A percentile compares a stretch with the other conserved stretches of the same genome.
Conservation (phyloP, 2,888 invertebrate genomes). For the Mechanitis messenoides region DNA sequence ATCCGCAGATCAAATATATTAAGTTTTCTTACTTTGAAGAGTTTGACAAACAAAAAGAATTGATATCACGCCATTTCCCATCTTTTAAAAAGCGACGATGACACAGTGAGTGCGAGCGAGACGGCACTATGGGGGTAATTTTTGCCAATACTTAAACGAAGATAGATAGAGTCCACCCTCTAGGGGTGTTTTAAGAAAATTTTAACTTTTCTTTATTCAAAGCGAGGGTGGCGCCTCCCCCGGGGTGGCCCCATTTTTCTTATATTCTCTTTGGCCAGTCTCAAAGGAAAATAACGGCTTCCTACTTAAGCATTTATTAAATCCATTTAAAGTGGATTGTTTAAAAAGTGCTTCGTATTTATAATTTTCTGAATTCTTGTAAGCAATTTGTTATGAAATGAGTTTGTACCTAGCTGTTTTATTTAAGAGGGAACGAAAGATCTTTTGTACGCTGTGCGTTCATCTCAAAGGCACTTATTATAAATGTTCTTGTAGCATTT, state of each 20-base stretch:
- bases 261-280: conserved; percentile 70
- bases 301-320: conserved; percentile 72
- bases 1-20: conserved; percentile 8
- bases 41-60: conserved; percentile 25
- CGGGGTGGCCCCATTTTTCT: conserved; percentile 59
- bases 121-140: conserved; percentile 54
- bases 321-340: conserved; percentile 65
- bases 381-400: conserved; percentile 24
- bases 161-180: conserved; percentile 63
- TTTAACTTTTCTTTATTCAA: conserved; percentile 76
- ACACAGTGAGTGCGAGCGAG: conserved; percentile 54
- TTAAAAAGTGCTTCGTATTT: conserved; percentile 51
- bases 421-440: conserved; percentile 15
- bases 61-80: conserved; percentile 35
- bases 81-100: conserved; percentile 60
- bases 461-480: conserved; percentile 1
- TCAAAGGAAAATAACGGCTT: conserved; percentile 69
- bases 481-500: neutral
- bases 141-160: conserved; percentile 76
- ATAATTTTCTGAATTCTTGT: conserved; percentile 28
- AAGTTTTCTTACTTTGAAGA: neutral
- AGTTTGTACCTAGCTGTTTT: conserved; percentile 20
- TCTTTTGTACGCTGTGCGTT: neutral
- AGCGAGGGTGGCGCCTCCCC: conserved; percentile 37
- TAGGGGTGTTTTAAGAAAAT: conserved; percentile 67